Base-by-base conservation (phyloP, 2,888 invertebrate genomes). In the Hybos culiciformis region DNA sequence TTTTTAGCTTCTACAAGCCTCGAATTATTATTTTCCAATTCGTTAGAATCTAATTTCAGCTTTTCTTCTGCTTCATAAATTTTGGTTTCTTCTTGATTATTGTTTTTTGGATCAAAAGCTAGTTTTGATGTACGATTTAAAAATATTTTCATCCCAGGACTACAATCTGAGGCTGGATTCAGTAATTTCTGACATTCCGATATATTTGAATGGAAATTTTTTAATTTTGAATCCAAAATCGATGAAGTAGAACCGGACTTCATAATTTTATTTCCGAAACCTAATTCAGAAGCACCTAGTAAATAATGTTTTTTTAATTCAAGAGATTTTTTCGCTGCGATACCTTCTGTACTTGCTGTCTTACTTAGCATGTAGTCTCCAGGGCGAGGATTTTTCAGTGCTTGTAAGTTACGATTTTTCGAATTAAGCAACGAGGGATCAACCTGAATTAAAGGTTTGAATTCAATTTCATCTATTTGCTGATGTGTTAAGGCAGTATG, bases 171-270 rank as follows among this genome's bases (percentile, higher is more conserved):
- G 1, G 85, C 82, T 0, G 86, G 85, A 61, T 86, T 82, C 32
- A 90, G 62, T 51, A 88, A 67, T 57, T 88, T 90, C 56, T 91
- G 91, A 57, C 87, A 84, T 58, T 90, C 88, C 1, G 86, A 83
- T 47, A 91, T 91, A 53, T 80, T 83, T 26, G 83, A 83, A 50
- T 86, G 78, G 58, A 91, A 81, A 47, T 80, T 83, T 66, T 84
- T 80, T 45, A 91, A 75, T 61, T 83, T 84, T 6, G 83, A 84
- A 59, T 90, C 88, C 31, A 90, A 72, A 47, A 83, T 82, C n/a
- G n/a, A n/a, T 0, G 87, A 83, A 6, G 86, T 80, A 43, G 85
- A 85, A 42, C 83, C 85, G 0, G 86, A 86, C 58, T 85, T 84
- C 51, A 83, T 75, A 19, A 87, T 83, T 19, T 78, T 73, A 26